Percentiles rank a stretch among this genome's conserved stretches.
Evolutionary conservation across 2,888 invertebrate genomes (phyloP).

Genomic region (Troglohyphantes excavatus): DNA sequence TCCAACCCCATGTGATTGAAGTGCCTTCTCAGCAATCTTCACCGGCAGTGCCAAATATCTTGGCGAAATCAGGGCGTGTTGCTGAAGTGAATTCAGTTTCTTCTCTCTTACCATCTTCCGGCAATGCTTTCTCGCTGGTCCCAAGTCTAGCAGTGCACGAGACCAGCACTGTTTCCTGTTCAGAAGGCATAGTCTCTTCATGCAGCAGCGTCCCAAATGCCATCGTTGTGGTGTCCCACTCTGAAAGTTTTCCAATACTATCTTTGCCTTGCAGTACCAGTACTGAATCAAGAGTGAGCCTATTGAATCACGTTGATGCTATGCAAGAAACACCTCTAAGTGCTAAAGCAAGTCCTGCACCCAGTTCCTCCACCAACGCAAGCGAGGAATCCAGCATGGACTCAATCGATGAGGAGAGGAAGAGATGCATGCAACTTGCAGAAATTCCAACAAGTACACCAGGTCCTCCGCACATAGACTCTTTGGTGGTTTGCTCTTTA

Average conservation of each 20-base stretch:
- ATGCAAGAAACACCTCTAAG: constrained; percentile 38
- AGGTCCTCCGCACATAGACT: constrained; percentile 55
- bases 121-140: constrained; percentile 36
- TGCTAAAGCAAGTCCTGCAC: constrained; percentile 49
- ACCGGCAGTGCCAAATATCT: constrained; percentile 68
- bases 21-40: constrained; percentile 77
- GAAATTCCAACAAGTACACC: constrained; percentile 70
- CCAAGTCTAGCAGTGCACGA: constrained; percentile 56
- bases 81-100: constrained; percentile 64
- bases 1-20: constrained; percentile 78
- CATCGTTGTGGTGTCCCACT: background rate
- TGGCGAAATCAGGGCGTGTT: constrained; percentile 59
- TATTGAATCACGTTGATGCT: constrained; percentile 65
- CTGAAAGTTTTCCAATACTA: constrained; percentile 33
- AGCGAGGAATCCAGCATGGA: constrained; percentile 77
- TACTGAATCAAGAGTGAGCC: constrained; percentile 31
- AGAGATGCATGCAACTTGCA: constrained; percentile 59
- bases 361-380: constrained; percentile 41
- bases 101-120: constrained; percentile 67
- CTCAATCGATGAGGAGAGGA: constrained; percentile 74
- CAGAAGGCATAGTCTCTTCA: constrained; percentile 51
- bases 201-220: constrained; percentile 7
- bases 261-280: constrained; percentile 51
- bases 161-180: constrained; percentile 8
- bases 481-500: background rate